Evolutionary conservation across 2,888 invertebrate genomes (phyloP).

Genomic region (Orthonevra nobilis): DNA sequence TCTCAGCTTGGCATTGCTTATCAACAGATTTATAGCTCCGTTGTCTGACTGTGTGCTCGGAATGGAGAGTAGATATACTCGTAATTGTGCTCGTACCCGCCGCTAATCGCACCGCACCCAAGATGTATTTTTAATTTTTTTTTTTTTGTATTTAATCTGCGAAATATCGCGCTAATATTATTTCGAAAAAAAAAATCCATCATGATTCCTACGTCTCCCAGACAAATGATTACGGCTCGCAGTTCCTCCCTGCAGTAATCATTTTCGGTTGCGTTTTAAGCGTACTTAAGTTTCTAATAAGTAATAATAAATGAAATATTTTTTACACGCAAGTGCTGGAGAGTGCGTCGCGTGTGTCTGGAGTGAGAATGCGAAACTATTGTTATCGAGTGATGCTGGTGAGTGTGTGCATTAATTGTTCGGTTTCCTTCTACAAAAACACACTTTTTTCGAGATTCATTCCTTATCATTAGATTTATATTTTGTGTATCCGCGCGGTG

Average conservation of each 20-base stretch:
- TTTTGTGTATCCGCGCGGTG: conserved; percentile 9
- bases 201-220: not conserved
- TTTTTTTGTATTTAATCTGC: conserved; percentile 45
- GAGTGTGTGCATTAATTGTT: conserved; percentile 20
- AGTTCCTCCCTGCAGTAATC: conserved; percentile 25
- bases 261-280: conserved; percentile 20
- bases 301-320: conserved; percentile 9
- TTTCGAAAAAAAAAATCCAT: conserved; percentile 12
- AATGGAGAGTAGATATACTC: conserved; percentile 17
- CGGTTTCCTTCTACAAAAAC: not conserved
- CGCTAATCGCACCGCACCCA: conserved; percentile 37
- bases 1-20: conserved; percentile 31
- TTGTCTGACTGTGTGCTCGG: conserved; percentile 11
- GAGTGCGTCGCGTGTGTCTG: too few relatives aligned
- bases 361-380: conserved; percentile 53
- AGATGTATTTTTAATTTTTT: conserved; percentile 42
- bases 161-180: conserved; percentile 35
- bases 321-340: not conserved
- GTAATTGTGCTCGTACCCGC: not conserved
- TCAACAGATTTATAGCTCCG: conserved; percentile 23
- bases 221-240: conserved; percentile 39
- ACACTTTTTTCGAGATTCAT: not conserved
- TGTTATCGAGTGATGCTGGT: conserved; percentile 67
- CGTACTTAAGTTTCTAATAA: too few relatives aligned
- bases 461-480: conserved; percentile 15